phyloP scores from a whole-genome alignment of 2,797 vertebrate genomes.

The Muscicapa striata region DNA sequence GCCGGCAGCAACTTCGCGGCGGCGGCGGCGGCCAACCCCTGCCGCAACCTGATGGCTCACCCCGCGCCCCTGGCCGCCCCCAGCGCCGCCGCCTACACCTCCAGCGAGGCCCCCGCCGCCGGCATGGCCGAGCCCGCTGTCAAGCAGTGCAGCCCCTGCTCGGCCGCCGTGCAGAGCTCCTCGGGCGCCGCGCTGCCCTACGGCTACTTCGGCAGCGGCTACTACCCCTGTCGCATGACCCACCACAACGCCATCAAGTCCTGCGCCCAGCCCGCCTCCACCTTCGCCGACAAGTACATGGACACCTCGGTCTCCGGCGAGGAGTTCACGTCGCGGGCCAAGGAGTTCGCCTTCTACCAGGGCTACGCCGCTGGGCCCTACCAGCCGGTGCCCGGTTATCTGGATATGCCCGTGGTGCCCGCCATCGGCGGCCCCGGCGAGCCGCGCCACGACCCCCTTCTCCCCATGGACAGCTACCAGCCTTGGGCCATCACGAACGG shows the following conservation, averaged over 20 bases:
- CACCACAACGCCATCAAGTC: conserved; percentile 92
- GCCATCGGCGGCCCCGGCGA: conserved; percentile 88
- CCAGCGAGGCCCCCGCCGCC: conserved; percentile 86
- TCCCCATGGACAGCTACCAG: conserved; percentile 97
- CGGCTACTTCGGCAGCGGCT: conserved; percentile 96
- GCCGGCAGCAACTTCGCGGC: conserved; percentile 89
- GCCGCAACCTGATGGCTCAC: conserved; percentile 96
- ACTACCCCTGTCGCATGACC: conserved; percentile 95
- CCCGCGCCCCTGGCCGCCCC: conserved; percentile 91
- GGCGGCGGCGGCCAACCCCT: conserved; percentile 85
- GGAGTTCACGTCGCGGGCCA: conserved; percentile 92
- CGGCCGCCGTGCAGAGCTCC: conserved; percentile 91
- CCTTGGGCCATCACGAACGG: conserved; percentile 95
- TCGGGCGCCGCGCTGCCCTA: conserved; percentile 93
- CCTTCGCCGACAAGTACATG: conserved; percentile 92
- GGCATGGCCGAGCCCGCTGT: conserved; percentile 89
- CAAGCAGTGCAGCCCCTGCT: conserved; percentile 97
- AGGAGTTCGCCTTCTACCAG: conserved; percentile 98
- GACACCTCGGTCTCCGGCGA: conserved; percentile 93
- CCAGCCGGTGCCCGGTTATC: conserved; percentile 92
- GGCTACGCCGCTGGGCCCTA: conserved; percentile 93
- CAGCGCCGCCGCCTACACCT: conserved; percentile 83
- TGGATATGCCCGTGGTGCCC: conserved; percentile 95
- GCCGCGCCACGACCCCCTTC: conserved; percentile 90
- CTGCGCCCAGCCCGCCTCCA: conserved; percentile 88